phyloP scores from a whole-genome alignment of 1,140 invertebrate genomes.

The Aphelenchoides besseyi region DNA sequence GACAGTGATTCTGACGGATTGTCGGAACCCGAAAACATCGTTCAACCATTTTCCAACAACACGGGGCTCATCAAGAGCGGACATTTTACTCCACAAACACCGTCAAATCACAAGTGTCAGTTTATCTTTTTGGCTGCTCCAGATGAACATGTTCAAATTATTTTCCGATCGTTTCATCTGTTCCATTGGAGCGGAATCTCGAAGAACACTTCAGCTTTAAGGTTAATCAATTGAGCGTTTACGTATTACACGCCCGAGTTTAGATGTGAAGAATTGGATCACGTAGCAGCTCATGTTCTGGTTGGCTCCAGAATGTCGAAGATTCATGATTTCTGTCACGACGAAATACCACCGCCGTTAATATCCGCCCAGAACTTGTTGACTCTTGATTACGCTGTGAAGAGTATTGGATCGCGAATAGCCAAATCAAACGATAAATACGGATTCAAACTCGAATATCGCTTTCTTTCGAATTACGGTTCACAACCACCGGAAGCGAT shows the following conservation, averaged over 20 bases:
- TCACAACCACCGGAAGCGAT: conserved; percentile 47
- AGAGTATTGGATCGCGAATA: conserved; percentile 22
- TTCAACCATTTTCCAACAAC: conserved; percentile 18
- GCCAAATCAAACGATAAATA: conserved; percentile 31
- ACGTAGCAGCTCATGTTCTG: conserved; percentile 58
- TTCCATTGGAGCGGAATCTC: not conserved
- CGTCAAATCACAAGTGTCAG: conserved; percentile 45
- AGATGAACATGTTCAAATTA: conserved; percentile 50
- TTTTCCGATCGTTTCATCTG: conserved; percentile 44
- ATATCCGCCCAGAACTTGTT: conserved; percentile 59
- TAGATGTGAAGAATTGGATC: conserved; percentile 59
- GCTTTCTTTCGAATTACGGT: conserved; percentile 54
- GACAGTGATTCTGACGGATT: not conserved
- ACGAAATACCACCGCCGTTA: conserved; percentile 52
- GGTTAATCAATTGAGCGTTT: conserved; percentile 19
- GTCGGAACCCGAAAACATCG: not conserved
- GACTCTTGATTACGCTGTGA: conserved; percentile 58
- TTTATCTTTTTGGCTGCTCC: conserved; percentile 54
- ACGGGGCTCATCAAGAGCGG: conserved; percentile 15
- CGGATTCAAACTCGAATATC: conserved; percentile 53
- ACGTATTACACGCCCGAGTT: conserved; percentile 23
- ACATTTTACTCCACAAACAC: conserved; percentile 8
- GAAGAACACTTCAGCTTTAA: conserved; percentile 13
- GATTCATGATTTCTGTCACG: conserved; percentile 58
- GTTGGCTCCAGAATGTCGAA: conserved; percentile 59